A percentile compares a stretch with the other conserved stretches of the same genome.
Evolutionary conservation across 2,888 invertebrate species (phyloP).

Genomic region (Caenorhabditis zanzibari): DNA sequence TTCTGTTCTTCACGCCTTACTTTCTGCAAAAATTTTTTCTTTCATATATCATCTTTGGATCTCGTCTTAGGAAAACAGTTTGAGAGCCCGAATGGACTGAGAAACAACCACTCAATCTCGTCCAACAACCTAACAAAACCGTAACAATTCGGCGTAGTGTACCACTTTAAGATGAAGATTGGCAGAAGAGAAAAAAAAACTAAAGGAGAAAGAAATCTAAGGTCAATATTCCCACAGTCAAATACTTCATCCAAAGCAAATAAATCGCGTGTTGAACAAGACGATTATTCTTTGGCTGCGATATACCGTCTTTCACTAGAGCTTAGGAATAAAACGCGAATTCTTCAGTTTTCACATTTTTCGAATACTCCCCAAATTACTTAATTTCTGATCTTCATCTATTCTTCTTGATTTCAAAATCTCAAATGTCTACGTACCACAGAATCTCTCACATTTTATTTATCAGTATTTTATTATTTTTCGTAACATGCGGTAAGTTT

Average conservation of each 20-base stretch:
- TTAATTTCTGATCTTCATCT: slow-evolving; percentile 1
- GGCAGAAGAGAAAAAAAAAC: slow-evolving; percentile 50
- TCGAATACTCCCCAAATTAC: slow-evolving; percentile 2
- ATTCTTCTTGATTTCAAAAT: neutral
- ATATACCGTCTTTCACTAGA: slow-evolving; percentile 65
- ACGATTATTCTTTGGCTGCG: slow-evolving; percentile 67
- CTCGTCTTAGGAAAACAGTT: slow-evolving; percentile 22
- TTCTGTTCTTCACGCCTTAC: neutral
- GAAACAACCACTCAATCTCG: slow-evolving; percentile 58
- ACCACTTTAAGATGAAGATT: slow-evolving; percentile 65
- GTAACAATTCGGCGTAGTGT: slow-evolving; percentile 56
- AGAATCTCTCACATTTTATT: slow-evolving; percentile 42
- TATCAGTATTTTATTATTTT: slow-evolving; percentile 42
- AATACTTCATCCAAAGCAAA: slow-evolving; percentile 69
- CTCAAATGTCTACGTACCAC: slow-evolving; percentile 42
- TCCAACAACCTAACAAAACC: slow-evolving; percentile 50
- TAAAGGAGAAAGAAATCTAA: slow-evolving; percentile 61
- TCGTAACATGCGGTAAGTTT: slow-evolving; percentile 62
- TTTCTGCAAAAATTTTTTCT: neutral
- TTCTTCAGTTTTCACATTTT: slow-evolving; percentile 13
- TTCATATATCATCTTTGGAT: slow-evolving; percentile 23
- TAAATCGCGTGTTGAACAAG: slow-evolving; percentile 71
- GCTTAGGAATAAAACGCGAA: slow-evolving; percentile 54
- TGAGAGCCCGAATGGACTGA: slow-evolving; percentile 18
- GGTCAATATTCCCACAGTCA: slow-evolving; percentile 72